phyloP scores from a whole-genome alignment of 2,797 vertebrate species.

The Nyctalus aviator region DNA sequence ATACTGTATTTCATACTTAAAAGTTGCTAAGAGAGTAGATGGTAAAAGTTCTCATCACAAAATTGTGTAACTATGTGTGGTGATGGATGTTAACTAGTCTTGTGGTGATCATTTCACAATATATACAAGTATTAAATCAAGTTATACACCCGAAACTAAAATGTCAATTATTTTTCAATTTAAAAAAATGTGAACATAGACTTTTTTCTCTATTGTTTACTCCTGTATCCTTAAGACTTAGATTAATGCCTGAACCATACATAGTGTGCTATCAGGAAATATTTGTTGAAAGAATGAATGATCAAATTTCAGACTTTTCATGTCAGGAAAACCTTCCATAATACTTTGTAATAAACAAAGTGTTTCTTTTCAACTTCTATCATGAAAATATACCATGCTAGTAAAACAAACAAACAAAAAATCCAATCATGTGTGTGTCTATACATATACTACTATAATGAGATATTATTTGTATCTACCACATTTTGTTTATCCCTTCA shows the following conservation, averaged over 20 bases:
- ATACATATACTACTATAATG: neutral
- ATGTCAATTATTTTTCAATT: neutral
- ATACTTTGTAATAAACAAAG: neutral
- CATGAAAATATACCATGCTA: neutral
- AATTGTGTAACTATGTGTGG: neutral
- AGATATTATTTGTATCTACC: neutral
- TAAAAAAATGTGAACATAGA: neutral
- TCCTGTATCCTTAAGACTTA: neutral
- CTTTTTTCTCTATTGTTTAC: slow-evolving; percentile 10
- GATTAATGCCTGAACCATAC: neutral
- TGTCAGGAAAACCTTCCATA: neutral
- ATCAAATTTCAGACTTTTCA: slow-evolving; percentile 13
- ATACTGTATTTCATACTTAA: neutral
- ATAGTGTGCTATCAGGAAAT: slow-evolving; percentile 9
- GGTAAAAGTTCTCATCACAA: neutral
- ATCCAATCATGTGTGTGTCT: neutral
- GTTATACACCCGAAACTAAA: neutral
- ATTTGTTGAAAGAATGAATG: slow-evolving; percentile 7
- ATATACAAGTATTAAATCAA: neutral
- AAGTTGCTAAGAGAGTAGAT: neutral
- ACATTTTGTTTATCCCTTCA: slow-evolving; percentile 9
- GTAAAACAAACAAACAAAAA: neutral
- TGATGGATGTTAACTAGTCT: neutral
- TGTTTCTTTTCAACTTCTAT: slow-evolving; percentile 1
- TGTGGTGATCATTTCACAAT: neutral